These are phyloP conservation scores for Channa maculata DNA, from an alignment of 2,113 vertebrate genomes.

Conservation along the genomic window DNA sequence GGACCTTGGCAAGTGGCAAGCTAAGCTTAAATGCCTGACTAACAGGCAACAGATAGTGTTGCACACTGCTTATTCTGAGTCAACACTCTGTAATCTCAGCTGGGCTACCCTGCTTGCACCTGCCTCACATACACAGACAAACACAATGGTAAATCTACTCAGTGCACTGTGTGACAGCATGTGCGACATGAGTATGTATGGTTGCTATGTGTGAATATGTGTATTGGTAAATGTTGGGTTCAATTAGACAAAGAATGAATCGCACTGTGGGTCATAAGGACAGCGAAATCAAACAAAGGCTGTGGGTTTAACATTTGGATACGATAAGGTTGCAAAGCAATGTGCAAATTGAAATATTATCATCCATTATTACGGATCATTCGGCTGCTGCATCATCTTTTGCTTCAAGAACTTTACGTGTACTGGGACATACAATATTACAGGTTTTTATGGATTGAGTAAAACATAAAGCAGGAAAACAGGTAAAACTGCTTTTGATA, in stretches of 20 bases:
- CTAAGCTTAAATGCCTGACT: slow-evolving; percentile 88
- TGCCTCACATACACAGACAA: slow-evolving; percentile 58
- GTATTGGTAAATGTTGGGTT: not conserved
- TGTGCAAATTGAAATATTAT: not conserved
- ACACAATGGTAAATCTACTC: slow-evolving; percentile 64
- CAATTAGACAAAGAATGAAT: slow-evolving; percentile 12
- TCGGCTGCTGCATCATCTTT: slow-evolving; percentile 4
- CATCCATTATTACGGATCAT: slow-evolving; percentile 1
- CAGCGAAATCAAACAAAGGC: slow-evolving; percentile 16
- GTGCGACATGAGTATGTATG: slow-evolving; percentile 40
- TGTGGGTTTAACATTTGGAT: slow-evolving; percentile 1
- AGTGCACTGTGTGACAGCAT: slow-evolving; percentile 82
- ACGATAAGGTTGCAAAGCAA: slow-evolving; percentile 3
- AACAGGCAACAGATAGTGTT: slow-evolving; percentile 86
- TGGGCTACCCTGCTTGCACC: slow-evolving; percentile 76
- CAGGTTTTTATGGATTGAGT: not conserved
- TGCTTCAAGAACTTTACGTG: not conserved
- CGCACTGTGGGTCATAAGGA: not conserved
- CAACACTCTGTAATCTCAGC: slow-evolving; percentile 92
- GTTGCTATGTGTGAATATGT: slow-evolving; percentile 4
- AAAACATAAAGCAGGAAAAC: slow-evolving; percentile 14
- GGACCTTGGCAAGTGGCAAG: slow-evolving; percentile 85
- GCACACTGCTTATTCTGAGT: slow-evolving; percentile 89
- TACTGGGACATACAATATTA: not conserved
- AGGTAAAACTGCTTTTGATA: slow-evolving; percentile 45